A percentile compares a stretch with the other conserved stretches of the same genome.
Conservation (phyloP, 2,797 vertebrate species). For the Cynodonichthys magdalenae region DNA sequence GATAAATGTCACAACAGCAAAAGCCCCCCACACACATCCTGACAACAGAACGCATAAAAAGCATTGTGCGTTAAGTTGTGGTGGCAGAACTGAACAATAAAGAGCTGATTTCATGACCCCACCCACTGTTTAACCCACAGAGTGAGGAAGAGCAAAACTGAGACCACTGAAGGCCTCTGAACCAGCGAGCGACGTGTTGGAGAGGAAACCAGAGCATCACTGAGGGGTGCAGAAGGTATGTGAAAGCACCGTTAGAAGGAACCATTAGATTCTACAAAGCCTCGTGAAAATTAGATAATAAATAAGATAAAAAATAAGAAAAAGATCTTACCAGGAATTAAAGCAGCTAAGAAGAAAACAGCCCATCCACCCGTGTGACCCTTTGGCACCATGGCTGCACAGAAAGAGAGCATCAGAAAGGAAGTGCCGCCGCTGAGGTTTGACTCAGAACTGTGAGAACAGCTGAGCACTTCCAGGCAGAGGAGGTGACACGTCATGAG, state of each 20-base stretch:
- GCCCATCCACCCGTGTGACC: not conserved
- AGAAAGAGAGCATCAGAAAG: not conserved
- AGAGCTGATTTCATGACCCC: too few relatives aligned
- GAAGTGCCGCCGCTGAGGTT: conserved; percentile 18
- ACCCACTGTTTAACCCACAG: conserved; percentile 5
- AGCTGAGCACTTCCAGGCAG: not conserved
- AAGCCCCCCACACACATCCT: not conserved
- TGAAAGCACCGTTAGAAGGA: not conserved
- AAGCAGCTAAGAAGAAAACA: conserved; percentile 45
- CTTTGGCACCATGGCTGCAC: not conserved
- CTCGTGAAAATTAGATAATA: not conserved
- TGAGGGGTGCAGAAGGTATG: not conserved
- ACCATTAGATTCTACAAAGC: rapidly evolving
- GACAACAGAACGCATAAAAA: not conserved
- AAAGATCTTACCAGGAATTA: conserved; percentile 47
- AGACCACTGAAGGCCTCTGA: conserved; percentile 2
- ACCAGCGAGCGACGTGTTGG: not conserved
- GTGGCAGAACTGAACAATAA: not conserved
- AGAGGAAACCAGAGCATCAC: conserved; percentile 26
- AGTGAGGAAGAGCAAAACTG: not conserved
- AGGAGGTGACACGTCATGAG: conserved; percentile 38
- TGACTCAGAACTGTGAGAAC: conserved; percentile 35
- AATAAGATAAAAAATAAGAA: too few relatives aligned
- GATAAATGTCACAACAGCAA: too few relatives aligned
- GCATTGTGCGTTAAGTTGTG: not conserved